Percentiles rank a stretch among this genome's conserved stretches.
Evolutionary conservation across 2,888 invertebrate species (phyloP).

Genomic region (Abscondita cerata): DNA sequence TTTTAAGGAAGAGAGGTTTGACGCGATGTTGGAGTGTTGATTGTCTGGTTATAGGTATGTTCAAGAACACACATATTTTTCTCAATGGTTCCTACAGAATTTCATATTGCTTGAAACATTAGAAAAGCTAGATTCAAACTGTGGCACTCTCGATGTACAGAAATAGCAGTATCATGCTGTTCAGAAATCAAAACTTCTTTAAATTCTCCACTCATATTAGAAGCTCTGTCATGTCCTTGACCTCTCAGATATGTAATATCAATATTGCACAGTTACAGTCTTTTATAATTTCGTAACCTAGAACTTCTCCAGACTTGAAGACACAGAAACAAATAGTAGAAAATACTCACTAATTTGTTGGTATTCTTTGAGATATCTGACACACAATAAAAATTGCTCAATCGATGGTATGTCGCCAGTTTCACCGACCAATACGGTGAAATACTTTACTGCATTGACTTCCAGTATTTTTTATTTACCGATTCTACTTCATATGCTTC

Average conservation of each 20-base stretch:
- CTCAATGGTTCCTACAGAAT: too few species aligned
- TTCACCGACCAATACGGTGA: neutral
- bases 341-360: neutral
- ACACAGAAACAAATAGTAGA: neutral
- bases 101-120: neutral
- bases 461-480: too few species aligned
- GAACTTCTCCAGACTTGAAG: neutral
- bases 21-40: too few species aligned
- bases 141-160: neutral
- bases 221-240: neutral
- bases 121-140: neutral
- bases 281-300: neutral
- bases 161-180: neutral
- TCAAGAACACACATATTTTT: too few species aligned
- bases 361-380: too few species aligned
- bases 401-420: neutral
- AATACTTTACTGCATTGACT: too few species aligned
- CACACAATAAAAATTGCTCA: neutral
- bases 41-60: too few species aligned
- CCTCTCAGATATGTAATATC: neutral
- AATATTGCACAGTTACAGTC: neutral
- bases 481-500: too few species aligned
- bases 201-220: too few species aligned
- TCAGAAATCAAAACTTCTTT: too few species aligned
- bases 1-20: too few species aligned